These are phyloP conservation scores for Centropus unirufus DNA, from an alignment of 2,113 vertebrate genomes.

Conservation along the genomic window DNA sequence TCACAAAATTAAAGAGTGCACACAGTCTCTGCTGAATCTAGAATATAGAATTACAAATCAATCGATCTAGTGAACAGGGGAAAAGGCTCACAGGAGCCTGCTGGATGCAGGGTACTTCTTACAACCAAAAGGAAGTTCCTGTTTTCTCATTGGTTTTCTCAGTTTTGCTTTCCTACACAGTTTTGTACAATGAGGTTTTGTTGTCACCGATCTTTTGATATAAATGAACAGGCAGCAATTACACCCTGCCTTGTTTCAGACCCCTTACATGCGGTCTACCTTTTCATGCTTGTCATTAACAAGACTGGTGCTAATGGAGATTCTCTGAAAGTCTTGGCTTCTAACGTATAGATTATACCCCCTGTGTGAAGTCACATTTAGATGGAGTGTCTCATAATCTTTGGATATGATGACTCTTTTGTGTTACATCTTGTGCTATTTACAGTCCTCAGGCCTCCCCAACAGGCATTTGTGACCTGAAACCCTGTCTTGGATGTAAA, in stretches of 20 bases:
- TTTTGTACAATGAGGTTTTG: background rate
- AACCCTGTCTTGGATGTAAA: background rate
- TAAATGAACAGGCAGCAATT: background rate
- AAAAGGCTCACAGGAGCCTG: background rate
- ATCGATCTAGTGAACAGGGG: background rate
- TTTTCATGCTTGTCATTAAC: background rate
- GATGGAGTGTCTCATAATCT: background rate
- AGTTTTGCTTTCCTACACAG: background rate
- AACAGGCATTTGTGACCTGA: too few relatives aligned
- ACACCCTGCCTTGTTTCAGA: background rate
- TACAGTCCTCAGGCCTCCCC: background rate
- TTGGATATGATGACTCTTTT: background rate
- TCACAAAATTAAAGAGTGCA: background rate
- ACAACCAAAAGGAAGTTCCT: slow-evolving; percentile 12
- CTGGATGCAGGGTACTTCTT: background rate
- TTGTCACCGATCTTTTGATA: background rate
- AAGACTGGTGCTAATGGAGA: background rate
- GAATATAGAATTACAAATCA: background rate
- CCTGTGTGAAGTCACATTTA: background rate
- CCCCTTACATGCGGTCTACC: background rate
- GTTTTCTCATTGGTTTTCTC: slow-evolving; percentile 5
- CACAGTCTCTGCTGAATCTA: background rate
- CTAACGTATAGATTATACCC: background rate
- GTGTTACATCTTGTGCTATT: background rate
- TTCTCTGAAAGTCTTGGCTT: background rate